Percentiles rank a stretch among this genome's conserved stretches.
These are phyloP conservation scores for Platyura marginata DNA, from an alignment of 1,140 invertebrate genomes.

Conservation along the genomic window DNA sequence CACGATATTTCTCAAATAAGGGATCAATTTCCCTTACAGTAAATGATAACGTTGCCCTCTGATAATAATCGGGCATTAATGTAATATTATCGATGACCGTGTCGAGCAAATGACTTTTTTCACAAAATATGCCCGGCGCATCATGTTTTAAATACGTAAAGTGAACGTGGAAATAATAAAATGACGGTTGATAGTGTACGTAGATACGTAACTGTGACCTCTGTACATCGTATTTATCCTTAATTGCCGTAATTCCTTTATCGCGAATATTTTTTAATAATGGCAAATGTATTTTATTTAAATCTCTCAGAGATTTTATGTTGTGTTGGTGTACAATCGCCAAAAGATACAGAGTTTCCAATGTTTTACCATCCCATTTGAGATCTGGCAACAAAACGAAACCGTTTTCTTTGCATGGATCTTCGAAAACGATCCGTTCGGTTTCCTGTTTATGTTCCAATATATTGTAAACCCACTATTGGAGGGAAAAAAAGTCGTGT, in stretches of 20 bases:
- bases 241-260: conserved; percentile 54
- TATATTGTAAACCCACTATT: conserved; percentile 92
- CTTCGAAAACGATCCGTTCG: conserved; percentile 74
- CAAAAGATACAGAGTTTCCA: conserved; percentile 63
- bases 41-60: conserved; percentile 57
- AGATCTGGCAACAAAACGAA: conserved; percentile 83
- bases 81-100: conserved; percentile 87
- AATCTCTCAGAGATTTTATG: conserved; percentile 69
- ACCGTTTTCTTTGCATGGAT: conserved; percentile 55
- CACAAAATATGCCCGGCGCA: conserved; percentile 58
- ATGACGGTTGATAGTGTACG: conserved; percentile 92
- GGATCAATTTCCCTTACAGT: conserved; percentile 20
- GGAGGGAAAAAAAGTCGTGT: background rate
- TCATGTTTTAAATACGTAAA: conserved; percentile 72
- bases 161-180: conserved; percentile 92
- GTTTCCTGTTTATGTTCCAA: conserved; percentile 75
- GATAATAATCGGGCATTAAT: conserved; percentile 64
- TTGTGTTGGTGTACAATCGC: conserved; percentile 54
- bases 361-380: conserved; percentile 75
- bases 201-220: conserved; percentile 61
- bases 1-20: background rate
- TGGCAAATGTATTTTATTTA: conserved; percentile 57
- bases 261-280: conserved; percentile 64
- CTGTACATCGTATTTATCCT: conserved; percentile 57
- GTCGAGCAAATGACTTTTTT: conserved; percentile 69